phyloP scores from a whole-genome alignment of 2,888 invertebrate genomes.

The Scelioninae gen. 1 region DNA sequence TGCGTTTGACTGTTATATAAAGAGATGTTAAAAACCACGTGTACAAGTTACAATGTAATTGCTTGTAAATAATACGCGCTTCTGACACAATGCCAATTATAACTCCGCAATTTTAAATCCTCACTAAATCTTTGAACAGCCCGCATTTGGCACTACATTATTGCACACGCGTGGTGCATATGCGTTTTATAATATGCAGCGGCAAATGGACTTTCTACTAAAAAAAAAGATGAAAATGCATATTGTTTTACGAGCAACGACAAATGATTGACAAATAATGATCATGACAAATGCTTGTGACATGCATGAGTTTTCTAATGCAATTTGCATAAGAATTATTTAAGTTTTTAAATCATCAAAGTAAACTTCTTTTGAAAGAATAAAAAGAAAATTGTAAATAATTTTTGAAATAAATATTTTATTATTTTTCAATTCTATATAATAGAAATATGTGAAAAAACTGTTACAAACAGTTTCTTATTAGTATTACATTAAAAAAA shows the following conservation, averaged over 20 bases:
- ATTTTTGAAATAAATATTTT: too few relatives aligned
- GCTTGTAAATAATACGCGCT: constrained; percentile 51
- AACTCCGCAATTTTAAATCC: constrained; percentile 50
- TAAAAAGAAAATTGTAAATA: too few relatives aligned
- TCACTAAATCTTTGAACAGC: constrained; percentile 40
- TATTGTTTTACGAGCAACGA: constrained; percentile 45
- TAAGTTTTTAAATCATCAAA: neutral
- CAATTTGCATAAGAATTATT: neutral
- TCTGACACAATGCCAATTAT: constrained; percentile 60
- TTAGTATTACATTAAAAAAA: too few relatives aligned
- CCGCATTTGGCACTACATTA: constrained; percentile 40
- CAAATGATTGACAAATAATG: constrained; percentile 50
- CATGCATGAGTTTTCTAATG: neutral
- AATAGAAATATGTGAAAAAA: too few relatives aligned
- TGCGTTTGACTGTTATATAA: constrained; percentile 36
- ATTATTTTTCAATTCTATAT: neutral
- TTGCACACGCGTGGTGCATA: constrained; percentile 13
- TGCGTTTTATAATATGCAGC: constrained; percentile 27
- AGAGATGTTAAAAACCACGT: constrained; percentile 16
- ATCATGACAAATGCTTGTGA: neutral
- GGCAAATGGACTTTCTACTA: constrained; percentile 50
- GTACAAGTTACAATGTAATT: constrained; percentile 43
- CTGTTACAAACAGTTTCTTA: too few relatives aligned
- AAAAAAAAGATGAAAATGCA: constrained; percentile 47
- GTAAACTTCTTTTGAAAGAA: neutral